A percentile compares a stretch with the other conserved stretches of the same genome.
Conservation (phyloP, 2,888 invertebrate genomes). For the Ophion ellenae region DNA sequence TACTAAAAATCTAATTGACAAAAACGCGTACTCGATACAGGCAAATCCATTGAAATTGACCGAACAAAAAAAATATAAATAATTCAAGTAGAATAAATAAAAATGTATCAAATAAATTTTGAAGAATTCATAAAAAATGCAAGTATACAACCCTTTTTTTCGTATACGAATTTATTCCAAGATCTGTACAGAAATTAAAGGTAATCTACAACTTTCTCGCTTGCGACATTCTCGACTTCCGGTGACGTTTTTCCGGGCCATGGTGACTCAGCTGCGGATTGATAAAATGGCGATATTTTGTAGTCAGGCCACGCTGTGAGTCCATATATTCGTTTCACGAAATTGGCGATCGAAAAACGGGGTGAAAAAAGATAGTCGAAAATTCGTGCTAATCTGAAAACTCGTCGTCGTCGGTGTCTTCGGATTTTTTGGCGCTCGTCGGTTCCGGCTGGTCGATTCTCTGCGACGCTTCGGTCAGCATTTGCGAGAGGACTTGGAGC, state of each 20-base stretch:
- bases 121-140: conserved; percentile 3
- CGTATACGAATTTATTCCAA: conserved; percentile 49
- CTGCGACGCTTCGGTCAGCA: conserved; percentile 68
- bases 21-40: too few relatives aligned
- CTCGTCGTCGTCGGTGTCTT: neutral
- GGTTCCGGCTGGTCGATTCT: conserved; percentile 58
- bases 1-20: too few relatives aligned
- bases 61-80: neutral
- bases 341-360: neutral
- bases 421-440: neutral
- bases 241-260: neutral
- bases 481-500: conserved; percentile 71
- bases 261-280: too few relatives aligned
- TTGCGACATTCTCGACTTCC: neutral
- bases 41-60: too few relatives aligned
- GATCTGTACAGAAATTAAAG: conserved; percentile 35
- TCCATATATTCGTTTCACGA: neutral
- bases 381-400: neutral
- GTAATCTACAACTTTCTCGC: neutral
- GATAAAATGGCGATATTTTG: too few relatives aligned
- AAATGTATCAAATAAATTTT: neutral
- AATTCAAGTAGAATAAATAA: neutral
- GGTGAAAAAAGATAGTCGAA: neutral
- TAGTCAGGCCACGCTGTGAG: too few relatives aligned
- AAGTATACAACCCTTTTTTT: neutral